These are phyloP conservation scores for Diadema setosum DNA, from an alignment of 35 echinoderm and acorn worm species.

Conservation along the genomic window DNA sequence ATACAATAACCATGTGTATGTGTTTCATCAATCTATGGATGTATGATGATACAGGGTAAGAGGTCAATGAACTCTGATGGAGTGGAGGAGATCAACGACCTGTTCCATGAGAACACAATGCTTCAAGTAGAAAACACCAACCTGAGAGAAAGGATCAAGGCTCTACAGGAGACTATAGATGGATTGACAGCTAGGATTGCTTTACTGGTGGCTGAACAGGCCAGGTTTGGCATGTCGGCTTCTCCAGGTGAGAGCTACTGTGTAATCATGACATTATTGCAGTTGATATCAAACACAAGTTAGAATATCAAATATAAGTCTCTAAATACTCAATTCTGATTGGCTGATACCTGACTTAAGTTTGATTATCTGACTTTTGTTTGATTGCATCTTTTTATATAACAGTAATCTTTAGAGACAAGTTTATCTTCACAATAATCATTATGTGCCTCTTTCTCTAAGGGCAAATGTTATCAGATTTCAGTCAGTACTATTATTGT, in stretches of 20 bases:
- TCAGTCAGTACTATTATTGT: too few relatives aligned
- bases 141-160: conserved; percentile 67
- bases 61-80: conserved; percentile 70
- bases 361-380: too few relatives aligned
- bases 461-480: too few relatives aligned
- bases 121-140: conserved; percentile 79
- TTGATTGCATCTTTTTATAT: too few relatives aligned
- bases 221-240: conserved; percentile 13
- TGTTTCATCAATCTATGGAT: too few relatives aligned
- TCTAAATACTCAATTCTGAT: too few relatives aligned
- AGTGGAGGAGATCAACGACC: conserved; percentile 95
- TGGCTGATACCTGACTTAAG: too few relatives aligned
- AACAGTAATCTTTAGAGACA: too few relatives aligned
- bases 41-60: conserved; percentile 70
- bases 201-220: conserved; percentile 75
- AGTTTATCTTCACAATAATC: neutral
- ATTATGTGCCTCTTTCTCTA: neutral
- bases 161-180: conserved; percentile 94
- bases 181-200: conserved; percentile 76
- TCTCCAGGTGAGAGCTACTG: conserved; percentile 28
- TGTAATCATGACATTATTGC: too few relatives aligned
- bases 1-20: too few relatives aligned
- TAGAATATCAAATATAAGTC: too few relatives aligned
- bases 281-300: too few relatives aligned
- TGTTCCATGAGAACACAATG: conserved; percentile 99